Percentiles rank a stretch among this genome's conserved stretches.
These are phyloP conservation scores for Balanococcus diminutus DNA, from an alignment of 2,888 invertebrate genomes.

Conservation along the genomic window DNA sequence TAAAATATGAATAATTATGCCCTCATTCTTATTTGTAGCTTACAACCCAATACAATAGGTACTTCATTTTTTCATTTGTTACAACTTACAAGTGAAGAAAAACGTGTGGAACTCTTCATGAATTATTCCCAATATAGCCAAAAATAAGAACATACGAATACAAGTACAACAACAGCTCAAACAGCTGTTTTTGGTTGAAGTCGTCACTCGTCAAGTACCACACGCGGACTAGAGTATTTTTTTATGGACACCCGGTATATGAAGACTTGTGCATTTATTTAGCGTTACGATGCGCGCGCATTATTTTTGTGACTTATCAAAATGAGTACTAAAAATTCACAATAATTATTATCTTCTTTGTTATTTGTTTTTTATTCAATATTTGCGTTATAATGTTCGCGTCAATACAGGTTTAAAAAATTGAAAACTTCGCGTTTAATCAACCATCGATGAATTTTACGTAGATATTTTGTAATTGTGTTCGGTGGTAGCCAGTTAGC, in stretches of 20 bases:
- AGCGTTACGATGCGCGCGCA: not conserved
- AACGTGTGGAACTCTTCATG: not conserved
- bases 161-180: no score
- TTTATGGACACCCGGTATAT: not conserved
- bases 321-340: not conserved
- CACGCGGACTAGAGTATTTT: not conserved
- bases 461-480: not conserved
- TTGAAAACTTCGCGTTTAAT: not conserved
- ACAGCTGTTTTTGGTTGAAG: no score
- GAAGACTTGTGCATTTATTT: not conserved
- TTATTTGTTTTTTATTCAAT: slow-evolving; percentile 36
- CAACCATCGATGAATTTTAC: not conserved
- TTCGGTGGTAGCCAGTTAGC: no score
- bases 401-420: slow-evolving; percentile 28
- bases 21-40: no score
- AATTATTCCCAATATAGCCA: not conserved
- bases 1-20: no score
- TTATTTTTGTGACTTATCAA: slow-evolving; percentile 2
- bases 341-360: slow-evolving; percentile 26
- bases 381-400: slow-evolving; percentile 33
- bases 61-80: no score
- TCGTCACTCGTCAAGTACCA: no score
- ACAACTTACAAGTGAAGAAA: no score
- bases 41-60: no score
- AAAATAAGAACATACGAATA: no score